Evolutionary conservation across 2,113 vertebrate genomes (phyloP), one percentile per base, ranked within the genome.

Genomic region (Myanophis thanlyinensis): DNA sequence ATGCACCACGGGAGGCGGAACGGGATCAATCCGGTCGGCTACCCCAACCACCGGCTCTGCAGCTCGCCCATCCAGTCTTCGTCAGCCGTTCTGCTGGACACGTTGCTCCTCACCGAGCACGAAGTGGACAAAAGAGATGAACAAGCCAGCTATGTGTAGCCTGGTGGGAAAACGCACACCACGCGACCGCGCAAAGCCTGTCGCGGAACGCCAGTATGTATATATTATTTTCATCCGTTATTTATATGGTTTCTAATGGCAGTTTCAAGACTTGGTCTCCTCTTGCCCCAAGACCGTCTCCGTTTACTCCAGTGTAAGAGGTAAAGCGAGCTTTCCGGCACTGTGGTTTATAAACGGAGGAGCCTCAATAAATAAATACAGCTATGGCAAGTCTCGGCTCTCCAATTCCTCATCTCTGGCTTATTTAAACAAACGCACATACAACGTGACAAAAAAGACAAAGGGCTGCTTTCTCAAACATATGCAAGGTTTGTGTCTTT

Each of bases 1-100:
- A 99, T 98, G 97, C 97, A 97, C 12, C 97, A 97, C 8, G 98
- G 98, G 47, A 98, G 98, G 97, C 97, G 97, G 93, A 99, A 99
- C 4, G 98, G 98, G 44, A 98, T 98, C 86, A 98, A 98, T 93
- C 94, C 98, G 52, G 98, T 97, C 52, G 97, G 97, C 96, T 98
- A 98, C 94, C 98, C 98, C 96, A 99, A 98, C 94, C 98, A 98
- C 52, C 98, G 97, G 92, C 96, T 98, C 85, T 96, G 92, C 18
- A 98, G 97, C 54, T 94, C 97, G 30, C 97, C 98, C 46, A 97
- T 96, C 22, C 98, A 98, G 93, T 95, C 98, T 9, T 97, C 98
- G 7, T 97, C 97, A 0, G 96, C 98, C 67, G 95, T 99, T 91
- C 95, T 98, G 96, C 93, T 99, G 93, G 98, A 99, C 53, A 98